Percentiles rank a stretch among this genome's conserved stretches.
phyloP scores from a whole-genome alignment of 2,888 invertebrate species.

The Athalia cordata region DNA sequence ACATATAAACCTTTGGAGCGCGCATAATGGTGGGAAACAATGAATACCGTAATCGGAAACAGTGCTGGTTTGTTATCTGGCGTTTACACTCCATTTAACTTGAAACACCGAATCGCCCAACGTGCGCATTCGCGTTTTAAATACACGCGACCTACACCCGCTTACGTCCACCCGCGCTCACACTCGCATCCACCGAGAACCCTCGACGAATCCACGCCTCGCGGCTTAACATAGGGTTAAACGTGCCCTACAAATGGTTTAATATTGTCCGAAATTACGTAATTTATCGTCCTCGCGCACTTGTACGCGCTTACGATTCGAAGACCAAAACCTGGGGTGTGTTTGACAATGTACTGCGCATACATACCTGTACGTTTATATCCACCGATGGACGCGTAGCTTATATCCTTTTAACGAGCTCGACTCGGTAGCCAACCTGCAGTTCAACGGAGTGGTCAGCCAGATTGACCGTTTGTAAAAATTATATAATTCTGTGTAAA shows the following conservation, averaged over 20 bases:
- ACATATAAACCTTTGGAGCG: slow-evolving; percentile 72
- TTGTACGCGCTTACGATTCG: slow-evolving; percentile 28
- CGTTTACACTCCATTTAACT: slow-evolving; percentile 74
- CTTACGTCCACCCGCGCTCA: slow-evolving; percentile 44
- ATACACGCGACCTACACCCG: slow-evolving; percentile 66
- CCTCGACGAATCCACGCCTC: slow-evolving; percentile 50
- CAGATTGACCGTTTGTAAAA: slow-evolving; percentile 25
- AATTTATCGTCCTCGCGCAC: slow-evolving; percentile 58
- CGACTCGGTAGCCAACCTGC: too few relatives aligned
- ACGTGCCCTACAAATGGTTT: slow-evolving; percentile 61
- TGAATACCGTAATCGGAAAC: slow-evolving; percentile 74
- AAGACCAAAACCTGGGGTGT: neutral
- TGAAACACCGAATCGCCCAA: slow-evolving; percentile 72
- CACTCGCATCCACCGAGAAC: slow-evolving; percentile 30
- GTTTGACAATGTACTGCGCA: neutral
- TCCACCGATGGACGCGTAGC: too few relatives aligned
- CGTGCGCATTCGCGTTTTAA: slow-evolving; percentile 69
- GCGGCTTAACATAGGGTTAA: slow-evolving; percentile 67
- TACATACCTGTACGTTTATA: neutral
- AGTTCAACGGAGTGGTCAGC: too few relatives aligned
- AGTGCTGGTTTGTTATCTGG: slow-evolving; percentile 74
- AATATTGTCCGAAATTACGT: slow-evolving; percentile 63
- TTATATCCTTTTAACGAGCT: too few relatives aligned
- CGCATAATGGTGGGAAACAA: slow-evolving; percentile 74
- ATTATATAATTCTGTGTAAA: slow-evolving; percentile 43